Percentiles rank a stretch among this genome's conserved stretches.
Conservation (phyloP, 2,888 invertebrate species). For the Allophyes oxyacanthae region DNA sequence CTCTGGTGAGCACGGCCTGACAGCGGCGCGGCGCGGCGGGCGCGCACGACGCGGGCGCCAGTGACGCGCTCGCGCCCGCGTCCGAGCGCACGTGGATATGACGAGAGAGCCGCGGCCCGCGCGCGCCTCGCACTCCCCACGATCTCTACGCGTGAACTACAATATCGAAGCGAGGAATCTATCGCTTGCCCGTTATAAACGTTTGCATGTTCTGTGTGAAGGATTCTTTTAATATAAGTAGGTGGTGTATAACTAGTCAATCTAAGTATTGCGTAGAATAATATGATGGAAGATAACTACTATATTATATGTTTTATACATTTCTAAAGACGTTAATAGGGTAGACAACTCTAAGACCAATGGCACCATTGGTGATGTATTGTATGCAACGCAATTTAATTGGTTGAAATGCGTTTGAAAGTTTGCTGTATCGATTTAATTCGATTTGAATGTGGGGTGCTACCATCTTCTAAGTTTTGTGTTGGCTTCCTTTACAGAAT, state of each 20-base stretch:
- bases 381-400: background rate
- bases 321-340: constrained; percentile 1
- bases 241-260: constrained; percentile 39
- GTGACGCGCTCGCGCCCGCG: constrained; percentile 59
- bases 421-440: too few relatives aligned
- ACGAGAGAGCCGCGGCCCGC: constrained; percentile 55
- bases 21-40: constrained; percentile 76
- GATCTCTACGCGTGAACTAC: constrained; percentile 78
- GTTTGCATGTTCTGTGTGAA: constrained; percentile 27
- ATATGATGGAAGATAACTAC: background rate
- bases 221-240: constrained; percentile 27
- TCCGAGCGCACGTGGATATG: constrained; percentile 59
- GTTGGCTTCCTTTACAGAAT: background rate
- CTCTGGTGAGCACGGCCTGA: constrained; percentile 80
- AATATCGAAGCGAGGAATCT: constrained; percentile 9
- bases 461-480: background rate
- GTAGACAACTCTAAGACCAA: background rate
- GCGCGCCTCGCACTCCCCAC: constrained; percentile 75
- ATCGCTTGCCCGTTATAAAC: constrained; percentile 35
- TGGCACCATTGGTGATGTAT: background rate
- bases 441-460: too few relatives aligned
- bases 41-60: constrained; percentile 49
- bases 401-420: background rate
- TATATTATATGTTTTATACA: constrained; percentile 22
- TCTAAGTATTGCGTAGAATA: constrained; percentile 21